These are phyloP conservation scores for Eupleurogrammus muticus DNA, from an alignment of 2,797 vertebrate genomes.

Conservation along the genomic window DNA sequence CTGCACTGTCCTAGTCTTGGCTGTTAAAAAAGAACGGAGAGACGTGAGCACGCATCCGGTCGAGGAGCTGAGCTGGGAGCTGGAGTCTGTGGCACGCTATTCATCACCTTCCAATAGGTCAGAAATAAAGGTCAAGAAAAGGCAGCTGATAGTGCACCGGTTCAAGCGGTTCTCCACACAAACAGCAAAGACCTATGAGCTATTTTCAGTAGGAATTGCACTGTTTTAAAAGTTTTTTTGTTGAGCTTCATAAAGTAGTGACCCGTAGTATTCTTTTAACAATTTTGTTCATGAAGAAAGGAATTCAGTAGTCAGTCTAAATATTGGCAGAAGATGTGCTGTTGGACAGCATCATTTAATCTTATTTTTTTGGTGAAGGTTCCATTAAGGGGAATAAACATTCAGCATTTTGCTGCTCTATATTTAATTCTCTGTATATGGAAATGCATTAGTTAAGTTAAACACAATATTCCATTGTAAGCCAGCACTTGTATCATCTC, in stretches of 20 bases:
- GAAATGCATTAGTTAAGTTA: conserved; percentile 40
- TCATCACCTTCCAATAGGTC: conserved; percentile 37
- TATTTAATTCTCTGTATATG: conserved; percentile 28
- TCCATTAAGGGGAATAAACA: conserved; percentile 15
- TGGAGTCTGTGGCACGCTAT: conserved; percentile 25
- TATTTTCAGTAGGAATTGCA: conserved; percentile 26
- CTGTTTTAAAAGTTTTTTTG: conserved; percentile 9
- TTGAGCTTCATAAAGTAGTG: conserved; percentile 32
- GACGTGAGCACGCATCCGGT: conserved; percentile 24
- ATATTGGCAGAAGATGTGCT: conserved; percentile 8
- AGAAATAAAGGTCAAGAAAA: conserved; percentile 41
- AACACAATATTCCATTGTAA: conserved; percentile 38
- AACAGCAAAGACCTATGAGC: conserved; percentile 22
- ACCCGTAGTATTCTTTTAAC: conserved; percentile 18
- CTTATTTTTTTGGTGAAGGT: conserved; percentile 5
- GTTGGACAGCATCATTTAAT: conserved; percentile 11
- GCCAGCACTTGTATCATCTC: conserved; percentile 38
- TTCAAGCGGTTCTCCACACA: conserved; percentile 21
- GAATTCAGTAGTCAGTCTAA: not conserved
- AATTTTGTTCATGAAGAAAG: conserved; percentile 20
- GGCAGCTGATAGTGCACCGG: conserved; percentile 47
- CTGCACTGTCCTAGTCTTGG: conserved; percentile 40
- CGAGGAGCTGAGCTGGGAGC: conserved; percentile 25
- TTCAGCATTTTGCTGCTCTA: conserved; percentile 48
- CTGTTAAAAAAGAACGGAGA: conserved; percentile 53